Evolutionary conservation across 2,888 invertebrate genomes (phyloP).

Genomic region (Malthinus seriepunctatus): DNA sequence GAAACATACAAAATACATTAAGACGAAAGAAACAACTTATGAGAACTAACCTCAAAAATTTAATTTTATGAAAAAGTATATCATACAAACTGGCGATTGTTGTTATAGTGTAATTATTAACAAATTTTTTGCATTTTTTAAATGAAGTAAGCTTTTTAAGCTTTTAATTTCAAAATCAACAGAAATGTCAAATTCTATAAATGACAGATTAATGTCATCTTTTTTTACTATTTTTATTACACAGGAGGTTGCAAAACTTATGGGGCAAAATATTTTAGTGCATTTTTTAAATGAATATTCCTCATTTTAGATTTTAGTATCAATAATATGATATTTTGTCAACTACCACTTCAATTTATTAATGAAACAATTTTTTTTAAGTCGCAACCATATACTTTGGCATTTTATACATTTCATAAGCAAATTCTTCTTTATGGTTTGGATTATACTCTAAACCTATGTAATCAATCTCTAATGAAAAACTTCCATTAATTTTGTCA

Average conservation of each 20-base stretch:
- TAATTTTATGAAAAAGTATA: not conserved
- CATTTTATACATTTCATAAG: constrained; percentile 91
- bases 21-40: not conserved
- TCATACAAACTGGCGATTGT: not conserved
- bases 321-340: too few relatives aligned
- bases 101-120: too few relatives aligned
- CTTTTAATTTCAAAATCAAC: not conserved
- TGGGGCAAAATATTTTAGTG: too few relatives aligned
- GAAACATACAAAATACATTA: not conserved
- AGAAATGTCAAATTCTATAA: not conserved
- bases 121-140: too few relatives aligned
- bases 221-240: too few relatives aligned
- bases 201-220: too few relatives aligned
- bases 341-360: too few relatives aligned
- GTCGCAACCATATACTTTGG: constrained; percentile 67
- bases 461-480: constrained; percentile 90
- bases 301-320: too few relatives aligned
- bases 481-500: constrained; percentile 82
- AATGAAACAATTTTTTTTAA: constrained; percentile 45
- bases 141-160: not conserved
- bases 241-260: too few relatives aligned
- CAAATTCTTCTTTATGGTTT: constrained; percentile 79
- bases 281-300: too few relatives aligned
- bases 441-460: constrained; percentile 85
- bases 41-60: constrained; percentile 1